phyloP scores from a whole-genome alignment of 2,797 vertebrate species.

The Aeoliscus strigatus region DNA sequence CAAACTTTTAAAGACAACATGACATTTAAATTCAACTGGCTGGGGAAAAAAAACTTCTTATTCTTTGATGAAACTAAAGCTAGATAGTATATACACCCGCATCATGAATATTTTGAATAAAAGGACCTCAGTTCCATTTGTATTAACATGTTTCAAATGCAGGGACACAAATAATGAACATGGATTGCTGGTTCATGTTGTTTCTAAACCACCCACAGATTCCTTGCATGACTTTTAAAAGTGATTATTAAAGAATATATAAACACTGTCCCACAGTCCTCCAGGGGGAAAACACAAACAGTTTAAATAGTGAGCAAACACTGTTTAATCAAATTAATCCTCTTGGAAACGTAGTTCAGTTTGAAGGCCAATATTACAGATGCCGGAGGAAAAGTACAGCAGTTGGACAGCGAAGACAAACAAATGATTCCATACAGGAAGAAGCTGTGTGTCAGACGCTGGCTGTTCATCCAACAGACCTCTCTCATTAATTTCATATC shows the following conservation, averaged over 20 bases:
- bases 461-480: no score
- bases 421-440: not conserved
- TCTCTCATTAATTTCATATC: no score
- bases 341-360: conserved; percentile 34
- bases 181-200: conserved; percentile 16
- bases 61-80: no score
- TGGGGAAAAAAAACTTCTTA: no score
- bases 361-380: conserved; percentile 8
- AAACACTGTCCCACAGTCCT: conserved; percentile 14
- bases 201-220: conserved; percentile 20
- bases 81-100: no score
- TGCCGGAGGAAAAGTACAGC: conserved; percentile 9
- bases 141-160: not conserved
- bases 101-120: no score
- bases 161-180: conserved; percentile 28
- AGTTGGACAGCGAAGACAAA: not conserved
- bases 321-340: conserved; percentile 52
- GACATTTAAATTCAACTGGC: no score
- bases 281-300: conserved; percentile 38
- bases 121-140: no score
- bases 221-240: conserved; percentile 40
- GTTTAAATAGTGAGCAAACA: conserved; percentile 36
- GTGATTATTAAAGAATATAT: conserved; percentile 32
- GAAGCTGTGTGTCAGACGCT: no score
- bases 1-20: no score